Base-by-base conservation (phyloP, 2,888 invertebrate species). In the Chrysopilus asiliformis region DNA sequence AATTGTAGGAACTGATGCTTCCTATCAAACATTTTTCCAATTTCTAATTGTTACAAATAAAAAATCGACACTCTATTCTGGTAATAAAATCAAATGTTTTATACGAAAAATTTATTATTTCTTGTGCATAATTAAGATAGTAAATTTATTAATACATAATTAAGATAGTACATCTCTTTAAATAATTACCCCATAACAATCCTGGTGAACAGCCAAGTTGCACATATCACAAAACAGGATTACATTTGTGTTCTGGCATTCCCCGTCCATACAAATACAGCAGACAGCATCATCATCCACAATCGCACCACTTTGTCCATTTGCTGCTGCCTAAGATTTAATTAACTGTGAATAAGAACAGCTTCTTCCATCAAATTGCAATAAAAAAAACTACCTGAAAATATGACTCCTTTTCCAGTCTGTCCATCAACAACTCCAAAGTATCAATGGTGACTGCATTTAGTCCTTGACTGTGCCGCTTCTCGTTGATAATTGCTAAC, bases 141-240 rank as follows among this genome's bases (percentile, higher is more conserved):
- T n/a, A n/a, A n/a, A n/a, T n/a, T n/a, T n/a, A n/a, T n/a, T n/a
- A n/a, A n/a, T n/a, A n/a, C n/a, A n/a, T n/a, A n/a, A n/a, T n/a
- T n/a, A n/a, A n/a, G n/a, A n/a, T n/a, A n/a, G n/a, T n/a, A n/a
- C n/a, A n/a, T n/a, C n/a, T n/a, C n/a, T n/a, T n/a, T n/a, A n/a
- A n/a, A n/a, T n/a, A n/a, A n/a, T n/a, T 52, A 94, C 93, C 34
- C 97, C 97, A 64, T 97, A 97, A 56, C 97, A 97, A 61, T 95
- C 94, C 67, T 95, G 98, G 64, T 98, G 98, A 10, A 98, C 97
- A 17, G 98, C 94, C 46, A 98, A 68, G 65, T 98, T 97, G 64
- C 98, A 98, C 93, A 97, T 94, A 67, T 98, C 98, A 67, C 98
- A 98, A 67, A 98, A 98, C 34, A 98, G 70, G 48, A 98, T 98